Evolutionary conservation across 2,113 vertebrate genomes (phyloP).

Genomic region (Spea multiplicata): DNA sequence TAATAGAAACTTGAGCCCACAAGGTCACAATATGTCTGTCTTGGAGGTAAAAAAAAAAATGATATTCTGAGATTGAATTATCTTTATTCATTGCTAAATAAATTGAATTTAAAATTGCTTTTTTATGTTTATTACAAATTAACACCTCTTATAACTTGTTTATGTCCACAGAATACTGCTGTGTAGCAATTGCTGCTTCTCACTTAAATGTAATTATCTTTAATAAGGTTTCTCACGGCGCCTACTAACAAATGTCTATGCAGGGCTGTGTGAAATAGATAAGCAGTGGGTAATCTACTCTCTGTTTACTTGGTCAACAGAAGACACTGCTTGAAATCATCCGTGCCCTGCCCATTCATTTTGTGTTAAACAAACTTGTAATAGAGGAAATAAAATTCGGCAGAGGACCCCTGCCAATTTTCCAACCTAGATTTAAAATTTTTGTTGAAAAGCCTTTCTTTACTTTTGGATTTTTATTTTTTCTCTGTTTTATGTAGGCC

Average conservation of each 20-base stretch:
- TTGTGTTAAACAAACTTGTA: background rate
- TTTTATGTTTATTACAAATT: slow-evolving; percentile 68
- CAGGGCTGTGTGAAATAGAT: slow-evolving; percentile 44
- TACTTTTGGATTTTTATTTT: no score
- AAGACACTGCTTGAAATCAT: slow-evolving; percentile 31
- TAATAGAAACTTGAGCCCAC: slow-evolving; percentile 15
- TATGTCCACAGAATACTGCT: slow-evolving; percentile 60
- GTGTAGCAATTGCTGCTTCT: slow-evolving; percentile 52
- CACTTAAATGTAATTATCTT: slow-evolving; percentile 59
- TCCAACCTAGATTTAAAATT: no score
- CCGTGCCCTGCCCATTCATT: slow-evolving; percentile 2
- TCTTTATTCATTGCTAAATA: slow-evolving; percentile 63
- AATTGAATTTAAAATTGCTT: slow-evolving; percentile 62
- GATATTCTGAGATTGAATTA: slow-evolving; percentile 51
- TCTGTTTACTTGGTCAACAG: slow-evolving; percentile 41
- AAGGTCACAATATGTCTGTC: slow-evolving; percentile 21
- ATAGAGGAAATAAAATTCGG: no score
- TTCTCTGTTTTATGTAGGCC: no score
- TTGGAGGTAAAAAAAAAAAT: slow-evolving; percentile 29
- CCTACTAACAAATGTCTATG: slow-evolving; percentile 44
- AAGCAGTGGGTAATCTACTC: slow-evolving; percentile 45
- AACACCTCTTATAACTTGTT: slow-evolving; percentile 65
- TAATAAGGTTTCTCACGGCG: slow-evolving; percentile 49
- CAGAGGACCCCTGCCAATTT: no score
- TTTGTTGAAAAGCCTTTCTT: no score